Percentiles rank a stretch among this genome's conserved stretches.
Evolutionary conservation across 2,797 vertebrate species (phyloP).

Genomic region (Intellagama lesueurii): DNA sequence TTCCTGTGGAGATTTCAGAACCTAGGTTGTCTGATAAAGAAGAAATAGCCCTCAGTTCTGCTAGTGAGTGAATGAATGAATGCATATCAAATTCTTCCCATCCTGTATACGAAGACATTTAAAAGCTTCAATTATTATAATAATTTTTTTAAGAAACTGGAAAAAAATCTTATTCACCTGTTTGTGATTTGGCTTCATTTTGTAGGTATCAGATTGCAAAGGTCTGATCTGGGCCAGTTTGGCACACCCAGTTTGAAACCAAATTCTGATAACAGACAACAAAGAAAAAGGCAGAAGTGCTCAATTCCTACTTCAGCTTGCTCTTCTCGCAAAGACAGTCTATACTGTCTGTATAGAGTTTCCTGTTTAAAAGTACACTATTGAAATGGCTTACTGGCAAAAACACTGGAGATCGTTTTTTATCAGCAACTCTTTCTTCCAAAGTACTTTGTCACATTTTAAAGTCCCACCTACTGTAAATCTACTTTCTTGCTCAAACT

Average conservation of each 20-base stretch:
- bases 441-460: fast-evolving
- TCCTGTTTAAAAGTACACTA: neutral
- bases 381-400: neutral
- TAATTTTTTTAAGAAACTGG: too few species aligned
- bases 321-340: neutral
- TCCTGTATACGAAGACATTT: too few species aligned
- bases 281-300: neutral
- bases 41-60: too few species aligned
- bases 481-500: neutral
- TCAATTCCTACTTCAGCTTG: neutral
- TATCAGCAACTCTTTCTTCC: neutral
- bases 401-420: neutral
- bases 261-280: neutral
- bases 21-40: too few species aligned
- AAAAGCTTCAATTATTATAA: too few species aligned
- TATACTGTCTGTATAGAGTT: too few species aligned
- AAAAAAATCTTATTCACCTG: too few species aligned
- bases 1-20: too few species aligned
- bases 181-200: neutral
- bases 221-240: too few species aligned
- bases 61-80: too few species aligned
- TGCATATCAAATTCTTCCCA: too few species aligned
- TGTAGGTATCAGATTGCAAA: neutral
- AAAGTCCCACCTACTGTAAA: neutral
- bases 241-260: too few species aligned